A percentile compares a stretch with the other conserved stretches of the same genome.
Evolutionary conservation across 2,888 invertebrate genomes (phyloP).

Genomic region (Nudaria mundana): DNA sequence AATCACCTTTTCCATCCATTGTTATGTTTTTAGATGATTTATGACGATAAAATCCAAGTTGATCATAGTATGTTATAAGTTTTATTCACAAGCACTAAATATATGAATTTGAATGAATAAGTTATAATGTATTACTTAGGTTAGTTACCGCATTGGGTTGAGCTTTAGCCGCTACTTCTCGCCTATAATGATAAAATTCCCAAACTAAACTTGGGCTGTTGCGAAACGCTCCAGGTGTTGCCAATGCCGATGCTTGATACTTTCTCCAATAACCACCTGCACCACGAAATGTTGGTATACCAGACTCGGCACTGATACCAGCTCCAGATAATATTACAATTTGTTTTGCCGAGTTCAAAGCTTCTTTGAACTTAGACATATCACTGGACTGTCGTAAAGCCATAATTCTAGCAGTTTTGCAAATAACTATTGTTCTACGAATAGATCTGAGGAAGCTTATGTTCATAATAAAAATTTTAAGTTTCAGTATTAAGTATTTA

Average conservation of each 20-base stretch:
- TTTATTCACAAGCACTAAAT: too few species aligned
- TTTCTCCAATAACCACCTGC: conserved; percentile 83
- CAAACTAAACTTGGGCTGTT: conserved; percentile 87
- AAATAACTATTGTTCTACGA: conserved; percentile 15
- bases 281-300: conserved; percentile 90
- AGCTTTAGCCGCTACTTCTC: conserved; percentile 85
- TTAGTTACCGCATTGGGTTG: conserved; percentile 81
- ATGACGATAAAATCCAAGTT: too few species aligned
- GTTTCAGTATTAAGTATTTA: too few species aligned
- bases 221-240: conserved; percentile 84
- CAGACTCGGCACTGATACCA: conserved; percentile 88
- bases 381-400: conserved; percentile 40
- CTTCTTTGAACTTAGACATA: conserved; percentile 67
- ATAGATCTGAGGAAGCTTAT: conserved; percentile 21
- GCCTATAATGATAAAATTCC: conserved; percentile 91
- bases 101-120: too few species aligned
- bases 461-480: conserved; percentile 27
- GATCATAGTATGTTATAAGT: too few species aligned
- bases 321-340: conserved; percentile 84
- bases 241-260: conserved; percentile 64
- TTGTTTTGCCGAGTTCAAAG: conserved; percentile 76
- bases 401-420: conserved; percentile 27
- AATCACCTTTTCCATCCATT: too few species aligned
- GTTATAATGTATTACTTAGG: too few species aligned
- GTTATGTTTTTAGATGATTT: too few species aligned